phyloP scores from a whole-genome alignment of 2,888 invertebrate species.

The Dynastes tityus region DNA sequence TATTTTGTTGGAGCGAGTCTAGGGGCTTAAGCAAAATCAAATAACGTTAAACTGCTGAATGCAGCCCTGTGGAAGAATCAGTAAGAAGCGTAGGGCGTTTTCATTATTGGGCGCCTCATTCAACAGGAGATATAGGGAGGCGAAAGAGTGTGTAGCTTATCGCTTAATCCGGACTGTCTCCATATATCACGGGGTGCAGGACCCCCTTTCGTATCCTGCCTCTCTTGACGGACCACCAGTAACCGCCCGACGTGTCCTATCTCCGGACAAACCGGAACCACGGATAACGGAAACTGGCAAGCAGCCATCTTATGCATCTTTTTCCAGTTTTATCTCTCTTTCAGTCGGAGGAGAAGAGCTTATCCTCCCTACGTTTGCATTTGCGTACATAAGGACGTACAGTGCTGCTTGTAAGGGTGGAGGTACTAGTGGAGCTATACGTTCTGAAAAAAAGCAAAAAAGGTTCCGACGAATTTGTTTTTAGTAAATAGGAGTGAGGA shows the following conservation, averaged over 20 bases:
- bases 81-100: constrained; percentile 51
- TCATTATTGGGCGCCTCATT: constrained; percentile 61
- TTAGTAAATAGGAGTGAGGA: too few relatives aligned
- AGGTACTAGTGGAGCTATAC: too few relatives aligned
- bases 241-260: constrained; percentile 57
- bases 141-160: constrained; percentile 65
- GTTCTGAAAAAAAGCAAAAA: too few relatives aligned
- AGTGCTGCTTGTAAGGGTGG: too few relatives aligned
- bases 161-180: constrained; percentile 65
- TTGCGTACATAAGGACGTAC: neutral
- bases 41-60: constrained; percentile 45
- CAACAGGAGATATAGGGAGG: constrained; percentile 64
- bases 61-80: constrained; percentile 50
- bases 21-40: constrained; percentile 44
- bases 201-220: constrained; percentile 45
- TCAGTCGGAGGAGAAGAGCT: constrained; percentile 55
- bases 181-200: constrained; percentile 62
- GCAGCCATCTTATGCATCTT: constrained; percentile 62
- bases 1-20: constrained; percentile 46
- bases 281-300: constrained; percentile 62
- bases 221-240: constrained; percentile 53
- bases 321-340: constrained; percentile 59
- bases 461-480: too few relatives aligned
- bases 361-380: constrained; percentile 37
- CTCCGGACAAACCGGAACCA: constrained; percentile 59